Evolutionary conservation across 2,797 vertebrate species (phyloP).

Genomic region (Sciaenops ocellatus): DNA sequence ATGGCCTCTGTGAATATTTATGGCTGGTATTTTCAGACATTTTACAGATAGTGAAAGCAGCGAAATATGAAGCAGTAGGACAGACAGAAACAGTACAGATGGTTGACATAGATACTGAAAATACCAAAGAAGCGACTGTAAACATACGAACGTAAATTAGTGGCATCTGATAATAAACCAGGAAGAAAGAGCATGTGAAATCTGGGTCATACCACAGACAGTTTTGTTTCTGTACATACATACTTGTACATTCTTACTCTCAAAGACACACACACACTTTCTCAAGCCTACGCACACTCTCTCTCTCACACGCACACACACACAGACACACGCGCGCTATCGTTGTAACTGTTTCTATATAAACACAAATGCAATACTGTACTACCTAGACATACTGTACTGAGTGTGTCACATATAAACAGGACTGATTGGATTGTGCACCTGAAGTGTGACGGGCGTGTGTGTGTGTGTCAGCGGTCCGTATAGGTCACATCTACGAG

Average conservation of each 20-base stretch:
- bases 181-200: conserved; percentile 4
- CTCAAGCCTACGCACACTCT: not conserved
- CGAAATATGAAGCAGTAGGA: not conserved
- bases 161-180: not conserved
- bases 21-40: not conserved
- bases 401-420: conserved; percentile 69
- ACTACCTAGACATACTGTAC: conserved; percentile 49
- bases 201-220: conserved; percentile 30
- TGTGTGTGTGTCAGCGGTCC: not conserved
- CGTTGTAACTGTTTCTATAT: conserved; percentile 64
- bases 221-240: conserved; percentile 56
- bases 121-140: conserved; percentile 27
- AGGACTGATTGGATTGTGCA: conserved; percentile 53
- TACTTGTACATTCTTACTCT: conserved; percentile 34
- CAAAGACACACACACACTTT: not conserved
- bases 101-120: conserved; percentile 1
- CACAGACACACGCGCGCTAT: conserved; percentile 19
- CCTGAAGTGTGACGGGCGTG: conserved; percentile 52
- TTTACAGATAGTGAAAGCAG: not conserved
- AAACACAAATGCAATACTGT: conserved; percentile 65
- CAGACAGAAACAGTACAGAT: not conserved
- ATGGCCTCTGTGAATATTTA: no score
- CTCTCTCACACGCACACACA: not conserved
- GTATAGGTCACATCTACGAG: not conserved
- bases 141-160: conserved; percentile 18